Evolutionary conservation across 2,797 vertebrate species (phyloP).

Genomic region (Nyctibius grandis): DNA sequence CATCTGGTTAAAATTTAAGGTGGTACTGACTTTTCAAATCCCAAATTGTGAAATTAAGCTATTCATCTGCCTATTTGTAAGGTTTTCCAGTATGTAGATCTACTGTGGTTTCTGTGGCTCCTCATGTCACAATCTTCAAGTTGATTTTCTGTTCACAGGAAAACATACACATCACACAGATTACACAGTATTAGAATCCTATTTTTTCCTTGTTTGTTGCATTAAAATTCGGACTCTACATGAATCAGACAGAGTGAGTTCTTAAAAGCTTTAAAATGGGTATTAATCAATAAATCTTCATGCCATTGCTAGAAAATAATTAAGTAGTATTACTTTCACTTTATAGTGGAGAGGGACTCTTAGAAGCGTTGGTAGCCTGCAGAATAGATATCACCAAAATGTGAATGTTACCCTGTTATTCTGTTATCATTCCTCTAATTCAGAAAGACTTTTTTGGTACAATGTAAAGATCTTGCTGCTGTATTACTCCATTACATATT

Average conservation of each 20-base stretch:
- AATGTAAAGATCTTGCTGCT: neutral
- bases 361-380: neutral
- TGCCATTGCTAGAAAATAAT: neutral
- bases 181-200: neutral
- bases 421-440: neutral
- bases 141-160: neutral
- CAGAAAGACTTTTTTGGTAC: neutral
- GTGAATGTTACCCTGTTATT: neutral
- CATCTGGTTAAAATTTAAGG: constrained; percentile 27
- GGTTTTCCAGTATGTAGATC: neutral
- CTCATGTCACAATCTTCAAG: neutral
- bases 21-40: neutral
- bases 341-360: neutral
- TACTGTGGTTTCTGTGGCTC: neutral
- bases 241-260: neutral
- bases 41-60: neutral
- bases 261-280: neutral
- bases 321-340: neutral
- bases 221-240: neutral
- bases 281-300: neutral
- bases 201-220: neutral
- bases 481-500: neutral
- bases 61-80: neutral
- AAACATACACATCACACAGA: neutral
- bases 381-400: neutral